Base-by-base conservation (phyloP, 2,113 vertebrate genomes). In the Lasiurus cinereus region DNA sequence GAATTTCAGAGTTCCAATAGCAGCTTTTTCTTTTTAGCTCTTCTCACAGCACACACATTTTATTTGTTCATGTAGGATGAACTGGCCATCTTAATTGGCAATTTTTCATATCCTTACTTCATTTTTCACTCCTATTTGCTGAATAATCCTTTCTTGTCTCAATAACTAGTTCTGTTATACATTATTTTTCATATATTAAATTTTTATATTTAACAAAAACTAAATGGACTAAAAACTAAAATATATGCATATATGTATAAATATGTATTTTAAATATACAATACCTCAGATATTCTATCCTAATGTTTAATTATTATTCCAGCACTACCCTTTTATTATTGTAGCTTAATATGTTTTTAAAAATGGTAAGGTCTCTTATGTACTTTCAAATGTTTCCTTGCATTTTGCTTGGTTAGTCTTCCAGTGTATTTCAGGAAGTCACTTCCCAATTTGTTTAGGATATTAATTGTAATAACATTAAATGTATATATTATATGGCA, bases 121-220 rank as follows among this genome's bases (percentile, higher is more conserved):
- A 78, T 80, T 89, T 92, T 85, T 59, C 14, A 88, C 8, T 88
- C 54, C 31, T 74, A 7, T 73, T 78, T 95, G 36, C 31, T 52
- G 27, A 83, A 93, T 72, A 46, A 78, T 48, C 72, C 39, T 95
- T 90, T 39, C 18, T 9, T 93, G 87, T 21, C 27, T 90, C 52
- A 79, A 15, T 88, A 50, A 84, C 11, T 73, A 87, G 19, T 48
- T 62, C 70, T 27, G 22, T 59, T 73, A 69, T 18, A 78, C 27
- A 36, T 67, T 73, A 72, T 83, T 90, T 69, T 31, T 76, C 46
- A 74, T 18, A 72, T 56, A 86, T 92, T 88, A 91, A 84, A 52
- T 72, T 80, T 5, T 62, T 77, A 70, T 27, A 46, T 18, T 59
- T 87, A 46, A 67, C 48, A 77, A 39, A 69, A 83, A 77, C 48